Percentiles rank a stretch among this genome's conserved stretches.
These are phyloP conservation scores for Oenanthe melanoleuca DNA, from an alignment of 2,113 vertebrate genomes.

Conservation along the genomic window DNA sequence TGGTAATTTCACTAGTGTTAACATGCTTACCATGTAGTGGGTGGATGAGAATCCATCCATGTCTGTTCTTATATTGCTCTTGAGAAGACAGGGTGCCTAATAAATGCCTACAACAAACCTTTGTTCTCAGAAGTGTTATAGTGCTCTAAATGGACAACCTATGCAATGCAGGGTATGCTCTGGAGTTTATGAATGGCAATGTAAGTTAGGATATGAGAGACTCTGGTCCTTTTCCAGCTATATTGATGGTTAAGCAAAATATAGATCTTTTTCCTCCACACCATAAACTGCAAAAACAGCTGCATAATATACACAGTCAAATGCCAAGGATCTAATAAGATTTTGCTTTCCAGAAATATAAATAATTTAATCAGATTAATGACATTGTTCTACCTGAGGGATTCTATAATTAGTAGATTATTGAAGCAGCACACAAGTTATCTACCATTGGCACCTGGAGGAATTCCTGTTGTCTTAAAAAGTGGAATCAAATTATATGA, in stretches of 20 bases:
- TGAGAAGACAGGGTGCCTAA: neutral
- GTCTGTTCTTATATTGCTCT: neutral
- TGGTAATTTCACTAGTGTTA: neutral
- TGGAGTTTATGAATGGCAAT: neutral
- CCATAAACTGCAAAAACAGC: neutral
- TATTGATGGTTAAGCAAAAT: neutral
- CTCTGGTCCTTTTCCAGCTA: neutral
- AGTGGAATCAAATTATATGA: conserved; percentile 69
- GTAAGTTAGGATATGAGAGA: neutral
- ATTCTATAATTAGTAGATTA: conserved; percentile 81
- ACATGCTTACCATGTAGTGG: neutral
- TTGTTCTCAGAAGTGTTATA: neutral
- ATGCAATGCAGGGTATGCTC: neutral
- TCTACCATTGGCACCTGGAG: conserved; percentile 81
- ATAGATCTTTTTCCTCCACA: neutral
- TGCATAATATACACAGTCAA: conserved; percentile 54
- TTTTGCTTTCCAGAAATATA: conserved; percentile 74
- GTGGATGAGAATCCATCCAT: neutral
- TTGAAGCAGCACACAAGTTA: conserved; percentile 75
- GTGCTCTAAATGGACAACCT: neutral
- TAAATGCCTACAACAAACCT: neutral
- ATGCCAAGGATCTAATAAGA: conserved; percentile 71
- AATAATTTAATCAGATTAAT: conserved; percentile 86
- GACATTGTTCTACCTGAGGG: conserved; percentile 79
- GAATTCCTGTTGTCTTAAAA: conserved; percentile 77